Evolutionary conservation across 1,140 invertebrate genomes (phyloP).

Genomic region (Babylonia areolata): DNA sequence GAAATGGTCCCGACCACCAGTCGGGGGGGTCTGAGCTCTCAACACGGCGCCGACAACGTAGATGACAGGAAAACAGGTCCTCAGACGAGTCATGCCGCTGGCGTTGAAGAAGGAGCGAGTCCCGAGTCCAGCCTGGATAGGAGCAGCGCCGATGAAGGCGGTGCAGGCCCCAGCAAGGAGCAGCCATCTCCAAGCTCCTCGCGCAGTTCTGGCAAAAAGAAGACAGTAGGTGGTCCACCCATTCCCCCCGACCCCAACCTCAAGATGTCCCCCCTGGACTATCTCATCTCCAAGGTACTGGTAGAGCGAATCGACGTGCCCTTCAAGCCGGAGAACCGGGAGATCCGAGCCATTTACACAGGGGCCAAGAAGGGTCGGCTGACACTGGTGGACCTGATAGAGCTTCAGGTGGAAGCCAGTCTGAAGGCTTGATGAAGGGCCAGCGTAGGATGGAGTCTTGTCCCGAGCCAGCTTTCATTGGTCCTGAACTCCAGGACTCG

Average conservation of each 20-base stretch:
- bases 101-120: background rate
- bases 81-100: background rate
- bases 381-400: constrained; percentile 42
- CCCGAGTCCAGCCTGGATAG: background rate
- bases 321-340: constrained; percentile 40
- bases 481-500: background rate
- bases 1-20: background rate
- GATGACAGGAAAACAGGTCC: background rate
- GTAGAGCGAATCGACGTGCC: constrained; percentile 40
- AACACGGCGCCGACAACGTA: background rate
- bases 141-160: background rate
- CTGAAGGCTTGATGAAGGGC: constrained; percentile 39
- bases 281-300: constrained; percentile 43
- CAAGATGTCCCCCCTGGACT: constrained; percentile 43
- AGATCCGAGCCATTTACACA: constrained; percentile 35
- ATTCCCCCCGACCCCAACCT: constrained; percentile 29
- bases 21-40: background rate
- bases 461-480: background rate
- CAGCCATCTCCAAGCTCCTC: constrained; percentile 1
- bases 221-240: background rate
- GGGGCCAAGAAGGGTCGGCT: constrained; percentile 39
- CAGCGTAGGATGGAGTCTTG: background rate
- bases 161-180: background rate
- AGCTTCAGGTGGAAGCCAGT: constrained; percentile 45
- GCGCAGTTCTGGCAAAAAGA: background rate